phyloP scores from a whole-genome alignment of 2,113 vertebrate species.

The Polyodon spathula region DNA sequence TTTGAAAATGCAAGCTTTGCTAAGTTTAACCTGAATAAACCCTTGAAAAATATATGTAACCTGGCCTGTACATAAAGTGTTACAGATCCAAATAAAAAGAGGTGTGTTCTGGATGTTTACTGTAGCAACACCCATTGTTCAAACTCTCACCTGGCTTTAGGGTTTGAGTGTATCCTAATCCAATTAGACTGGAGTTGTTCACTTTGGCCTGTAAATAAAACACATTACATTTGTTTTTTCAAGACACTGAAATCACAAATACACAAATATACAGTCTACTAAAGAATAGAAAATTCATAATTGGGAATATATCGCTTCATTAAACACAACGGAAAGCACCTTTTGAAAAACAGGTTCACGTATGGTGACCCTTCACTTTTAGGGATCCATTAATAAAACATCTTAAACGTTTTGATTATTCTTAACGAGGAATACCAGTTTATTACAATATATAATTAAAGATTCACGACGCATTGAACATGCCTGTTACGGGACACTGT shows the following conservation, averaged over 20 bases:
- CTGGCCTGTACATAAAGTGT: neutral
- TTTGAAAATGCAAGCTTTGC: neutral
- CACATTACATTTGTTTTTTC: neutral
- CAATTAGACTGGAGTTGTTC: constrained; percentile 95
- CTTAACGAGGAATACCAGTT: no score
- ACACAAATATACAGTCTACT: neutral
- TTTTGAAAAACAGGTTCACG: no score
- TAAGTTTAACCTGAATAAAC: neutral
- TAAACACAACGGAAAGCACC: no score
- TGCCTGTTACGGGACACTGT: no score
- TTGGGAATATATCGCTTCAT: no score
- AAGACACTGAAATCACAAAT: neutral
- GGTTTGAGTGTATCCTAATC: constrained; percentile 92
- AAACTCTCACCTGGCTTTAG: constrained; percentile 81
- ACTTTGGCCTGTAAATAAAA: constrained; percentile 76
- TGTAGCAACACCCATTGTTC: neutral
- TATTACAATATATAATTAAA: no score
- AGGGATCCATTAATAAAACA: no score
- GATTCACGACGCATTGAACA: no score
- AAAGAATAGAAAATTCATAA: neutral
- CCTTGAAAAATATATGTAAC: neutral
- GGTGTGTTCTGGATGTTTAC: neutral
- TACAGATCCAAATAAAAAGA: constrained; percentile 3
- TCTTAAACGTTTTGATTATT: no score
- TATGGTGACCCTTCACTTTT: no score